Evolutionary conservation across 2,113 vertebrate species (phyloP), one percentile per base, ranked within the genome.

Genomic region (Brachirus orientalis): DNA sequence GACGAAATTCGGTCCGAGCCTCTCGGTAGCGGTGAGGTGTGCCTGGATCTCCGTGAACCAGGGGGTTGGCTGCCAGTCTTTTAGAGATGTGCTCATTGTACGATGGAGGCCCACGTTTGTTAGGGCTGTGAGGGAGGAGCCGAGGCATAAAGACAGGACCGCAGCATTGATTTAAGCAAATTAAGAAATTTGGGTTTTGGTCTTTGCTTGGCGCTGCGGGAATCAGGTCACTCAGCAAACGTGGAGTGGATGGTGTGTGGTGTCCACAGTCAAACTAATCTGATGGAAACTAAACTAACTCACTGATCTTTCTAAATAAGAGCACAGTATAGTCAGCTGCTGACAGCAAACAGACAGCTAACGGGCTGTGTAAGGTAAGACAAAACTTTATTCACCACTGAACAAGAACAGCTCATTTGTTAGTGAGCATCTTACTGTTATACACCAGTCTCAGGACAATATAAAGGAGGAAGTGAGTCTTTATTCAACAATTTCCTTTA

Each of bases 41-140:
- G 88, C 97, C 96, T 45, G 96, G 94, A 16, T 95, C 95, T 58
- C 97, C 95, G 0, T 95, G 94, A 0, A 92, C 92, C 0, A 92
- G 93, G 0, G 97, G 96, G 78, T 96, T 96, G 37, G 95, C 92
- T 0, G 97, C 98, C 83, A 98, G 94, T 0, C 96, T 92, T 91
- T 99, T 99, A 75, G 98, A 97, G 88, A 99, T 98, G 94, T 99
- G 97, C 95, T 99, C 98, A 10, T 96, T 99, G 91, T 99, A 99
- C 0, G 97, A 95, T 6, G 98, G 98, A 1, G 97, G 98, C 9
- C 98, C 97, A 7, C 98, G 95, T 87, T 99, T 99, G 91, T 98
- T 99, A 1, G 98, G 98, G 85, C 97, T 99, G 79, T 89, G 68
- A 71, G 56, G 65, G 40, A 75, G 58, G 69, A 77, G 64, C 54